These are phyloP conservation scores for Botia kubotai DNA, from an alignment of 2,797 vertebrate genomes.

Conservation along the genomic window DNA sequence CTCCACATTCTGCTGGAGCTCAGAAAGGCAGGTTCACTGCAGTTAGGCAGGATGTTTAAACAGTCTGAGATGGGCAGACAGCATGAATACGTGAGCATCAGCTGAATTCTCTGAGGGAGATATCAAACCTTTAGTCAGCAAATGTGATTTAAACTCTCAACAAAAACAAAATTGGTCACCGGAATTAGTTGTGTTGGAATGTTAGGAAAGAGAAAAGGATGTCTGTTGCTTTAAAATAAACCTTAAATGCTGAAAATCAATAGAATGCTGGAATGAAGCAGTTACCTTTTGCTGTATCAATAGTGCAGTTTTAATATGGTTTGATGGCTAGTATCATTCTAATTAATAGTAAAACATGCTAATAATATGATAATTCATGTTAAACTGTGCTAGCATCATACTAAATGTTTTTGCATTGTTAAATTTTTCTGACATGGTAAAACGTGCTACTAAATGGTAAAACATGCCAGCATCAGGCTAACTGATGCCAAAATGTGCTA, in stretches of 20 bases:
- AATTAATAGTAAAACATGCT: too few relatives aligned
- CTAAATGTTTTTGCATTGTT: too few relatives aligned
- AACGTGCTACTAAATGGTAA: too few relatives aligned
- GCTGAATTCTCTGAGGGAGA: background rate
- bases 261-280: too few relatives aligned
- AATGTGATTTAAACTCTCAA: background rate
- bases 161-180: background rate
- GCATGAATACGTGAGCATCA: constrained; percentile 14
- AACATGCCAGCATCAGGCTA: too few relatives aligned
- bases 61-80: background rate
- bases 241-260: too few relatives aligned
- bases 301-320: background rate
- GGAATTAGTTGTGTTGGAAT: background rate
- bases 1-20: background rate
- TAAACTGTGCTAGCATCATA: too few relatives aligned
- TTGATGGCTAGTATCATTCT: background rate
- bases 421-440: too few relatives aligned
- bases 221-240: too few relatives aligned
- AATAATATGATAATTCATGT: too few relatives aligned
- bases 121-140: background rate
- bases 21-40: background rate
- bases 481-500: too few relatives aligned
- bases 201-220: too few relatives aligned
- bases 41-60: constrained; percentile 20
- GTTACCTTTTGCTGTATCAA: background rate